These are phyloP conservation scores for Thaleichthys pacificus DNA, from an alignment of 2,797 vertebrate genomes.

Conservation along the genomic window DNA sequence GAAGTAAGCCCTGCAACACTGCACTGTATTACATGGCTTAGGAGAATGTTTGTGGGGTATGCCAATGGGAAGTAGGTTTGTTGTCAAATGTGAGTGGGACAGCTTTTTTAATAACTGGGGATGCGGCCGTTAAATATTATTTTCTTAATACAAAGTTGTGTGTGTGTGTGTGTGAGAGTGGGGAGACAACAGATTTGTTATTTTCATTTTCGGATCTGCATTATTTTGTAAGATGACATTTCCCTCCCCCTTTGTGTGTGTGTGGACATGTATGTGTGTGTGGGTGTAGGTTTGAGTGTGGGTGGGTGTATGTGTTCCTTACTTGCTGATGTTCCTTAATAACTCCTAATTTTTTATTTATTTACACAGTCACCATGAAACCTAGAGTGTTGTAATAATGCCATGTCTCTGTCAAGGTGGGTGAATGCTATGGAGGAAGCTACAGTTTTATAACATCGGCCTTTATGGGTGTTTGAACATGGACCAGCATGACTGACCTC, in stretches of 20 bases:
- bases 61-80: neutral
- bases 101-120: too few relatives aligned
- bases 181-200: too few relatives aligned
- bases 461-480: slow-evolving; percentile 5
- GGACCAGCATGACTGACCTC: slow-evolving; percentile 1
- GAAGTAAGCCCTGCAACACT: slow-evolving; percentile 78
- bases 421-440: slow-evolving; percentile 94
- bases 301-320: neutral
- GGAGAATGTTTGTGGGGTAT: neutral
- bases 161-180: too few relatives aligned
- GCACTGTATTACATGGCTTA: neutral
- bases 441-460: slow-evolving; percentile 87
- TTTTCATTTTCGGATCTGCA: too few relatives aligned
- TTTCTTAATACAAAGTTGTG: too few relatives aligned
- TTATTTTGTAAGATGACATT: too few relatives aligned
- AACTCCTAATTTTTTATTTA: too few relatives aligned
- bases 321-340: too few relatives aligned
- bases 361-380: too few relatives aligned
- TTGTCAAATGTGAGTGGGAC: neutral
- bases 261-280: too few relatives aligned
- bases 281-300: too few relatives aligned
- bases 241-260: too few relatives aligned
- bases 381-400: slow-evolving; percentile 14
- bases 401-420: slow-evolving; percentile 81
- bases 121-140: neutral